A percentile compares a stretch with the other conserved stretches of the same genome.
These are phyloP conservation scores for Caenorhabditis sp. DNA, from an alignment of 2,888 invertebrate genomes.

Conservation along the genomic window DNA sequence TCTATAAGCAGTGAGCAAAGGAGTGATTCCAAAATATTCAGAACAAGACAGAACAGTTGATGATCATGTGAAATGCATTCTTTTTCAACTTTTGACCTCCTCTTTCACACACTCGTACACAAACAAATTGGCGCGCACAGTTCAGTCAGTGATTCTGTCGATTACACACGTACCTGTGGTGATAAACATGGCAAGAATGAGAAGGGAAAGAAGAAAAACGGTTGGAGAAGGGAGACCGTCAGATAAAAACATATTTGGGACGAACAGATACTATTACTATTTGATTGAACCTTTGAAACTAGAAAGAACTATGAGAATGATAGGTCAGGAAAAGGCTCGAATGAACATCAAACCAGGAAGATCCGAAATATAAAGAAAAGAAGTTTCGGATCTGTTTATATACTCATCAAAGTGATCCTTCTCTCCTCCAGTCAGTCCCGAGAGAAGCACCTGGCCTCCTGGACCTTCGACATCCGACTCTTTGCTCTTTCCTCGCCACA, in stretches of 20 bases:
- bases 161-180: not conserved
- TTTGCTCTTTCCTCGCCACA: not conserved
- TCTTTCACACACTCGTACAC: not conserved
- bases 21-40: not conserved
- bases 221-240: no score
- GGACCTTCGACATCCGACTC: slow-evolving; percentile 3
- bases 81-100: slow-evolving; percentile 2
- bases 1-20: no score
- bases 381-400: no score
- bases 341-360: no score
- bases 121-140: slow-evolving; percentile 9
- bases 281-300: no score
- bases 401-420: no score
- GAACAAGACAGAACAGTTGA: not conserved
- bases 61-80: not conserved
- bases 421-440: not conserved
- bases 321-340: no score
- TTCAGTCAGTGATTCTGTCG: slow-evolving; percentile 7
- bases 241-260: no score
- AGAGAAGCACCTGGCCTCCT: no score
- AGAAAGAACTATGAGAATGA: no score
- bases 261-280: no score
- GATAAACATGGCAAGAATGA: not conserved
- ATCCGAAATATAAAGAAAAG: no score
- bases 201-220: not conserved